Percentiles rank a stretch among this genome's conserved stretches.
These are phyloP conservation scores for Euplexia lucipara DNA, from an alignment of 2,888 invertebrate species.

Conservation along the genomic window DNA sequence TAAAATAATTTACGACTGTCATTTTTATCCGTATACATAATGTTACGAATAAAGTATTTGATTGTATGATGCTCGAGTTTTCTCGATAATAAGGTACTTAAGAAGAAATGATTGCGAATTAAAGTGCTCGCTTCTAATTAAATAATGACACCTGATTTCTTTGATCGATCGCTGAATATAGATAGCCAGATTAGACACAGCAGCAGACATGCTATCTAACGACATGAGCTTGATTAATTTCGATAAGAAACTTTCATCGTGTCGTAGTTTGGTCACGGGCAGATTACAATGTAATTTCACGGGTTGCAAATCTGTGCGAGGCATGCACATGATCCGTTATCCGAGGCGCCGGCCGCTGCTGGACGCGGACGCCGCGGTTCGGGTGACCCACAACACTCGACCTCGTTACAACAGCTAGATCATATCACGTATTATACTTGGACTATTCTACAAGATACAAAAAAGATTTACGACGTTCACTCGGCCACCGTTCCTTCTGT, in stretches of 20 bases:
- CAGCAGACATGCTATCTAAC: constrained; percentile 28
- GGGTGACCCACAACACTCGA: constrained; percentile 72
- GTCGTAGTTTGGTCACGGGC: constrained; percentile 29
- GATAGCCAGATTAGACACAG: constrained; percentile 35
- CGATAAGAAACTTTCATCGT: constrained; percentile 42
- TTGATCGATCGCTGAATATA: constrained; percentile 18
- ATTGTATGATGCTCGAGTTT: background rate
- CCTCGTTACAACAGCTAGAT: constrained; percentile 66
- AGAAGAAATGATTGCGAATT: constrained; percentile 7
- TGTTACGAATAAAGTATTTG: background rate
- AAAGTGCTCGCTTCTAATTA: constrained; percentile 32
- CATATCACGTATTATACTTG: constrained; percentile 55
- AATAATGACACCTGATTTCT: constrained; percentile 32
- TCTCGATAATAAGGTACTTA: background rate
- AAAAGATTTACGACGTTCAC: constrained; percentile 53
- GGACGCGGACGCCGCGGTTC: constrained; percentile 53
- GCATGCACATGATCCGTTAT: constrained; percentile 75
- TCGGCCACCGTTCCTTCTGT: constrained; percentile 21
- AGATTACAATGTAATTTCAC: constrained; percentile 54
- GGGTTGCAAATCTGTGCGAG: constrained; percentile 64
- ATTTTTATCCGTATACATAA: constrained; percentile 13
- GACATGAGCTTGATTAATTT: constrained; percentile 40
- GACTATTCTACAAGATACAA: constrained; percentile 62
- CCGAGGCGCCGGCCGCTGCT: constrained; percentile 56
- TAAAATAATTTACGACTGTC: constrained; percentile 9